Conservation (phyloP, 2,797 vertebrate genomes). For the Propithecus deckenii region DNA sequence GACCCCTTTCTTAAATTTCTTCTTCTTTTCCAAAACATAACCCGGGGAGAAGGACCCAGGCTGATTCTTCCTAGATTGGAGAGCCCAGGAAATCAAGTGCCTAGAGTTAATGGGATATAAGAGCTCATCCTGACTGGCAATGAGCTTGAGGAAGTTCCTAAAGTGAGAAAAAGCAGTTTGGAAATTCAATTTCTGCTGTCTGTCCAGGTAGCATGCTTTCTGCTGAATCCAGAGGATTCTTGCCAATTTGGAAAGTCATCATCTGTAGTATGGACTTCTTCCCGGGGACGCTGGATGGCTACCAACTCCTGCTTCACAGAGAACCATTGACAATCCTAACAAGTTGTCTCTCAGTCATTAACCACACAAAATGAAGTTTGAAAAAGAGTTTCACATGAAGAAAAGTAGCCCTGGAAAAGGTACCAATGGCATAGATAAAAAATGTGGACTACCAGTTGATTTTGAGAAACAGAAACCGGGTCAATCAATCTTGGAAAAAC, state of each 20-base stretch:
- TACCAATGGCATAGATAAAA: background rate
- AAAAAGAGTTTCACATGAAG: background rate
- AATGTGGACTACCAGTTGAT: background rate
- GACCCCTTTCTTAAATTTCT: background rate
- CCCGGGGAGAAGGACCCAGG: background rate
- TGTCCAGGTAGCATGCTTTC: conserved; percentile 22
- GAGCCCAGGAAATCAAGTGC: background rate
- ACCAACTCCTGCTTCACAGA: conserved; percentile 32
- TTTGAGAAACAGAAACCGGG: background rate
- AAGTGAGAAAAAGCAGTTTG: conserved; percentile 10
- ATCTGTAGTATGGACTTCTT: conserved; percentile 3
- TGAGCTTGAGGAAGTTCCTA: conserved; percentile 4
- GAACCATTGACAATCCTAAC: background rate
- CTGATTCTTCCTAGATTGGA: background rate
- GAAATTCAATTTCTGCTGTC: background rate
- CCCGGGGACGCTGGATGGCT: conserved; percentile 10
- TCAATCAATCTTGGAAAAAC: background rate
- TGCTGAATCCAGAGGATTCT: conserved; percentile 38
- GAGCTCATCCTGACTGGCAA: background rate
- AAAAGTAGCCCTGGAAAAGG: background rate
- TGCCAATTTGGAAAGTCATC: conserved; percentile 50
- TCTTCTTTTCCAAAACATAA: conserved; percentile 35
- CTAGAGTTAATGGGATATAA: background rate
- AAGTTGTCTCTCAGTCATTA: conserved; percentile 2
- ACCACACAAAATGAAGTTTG: conserved; percentile 9